phyloP scores from a whole-genome alignment of 2,888 invertebrate species.

The Lingula anatina region DNA sequence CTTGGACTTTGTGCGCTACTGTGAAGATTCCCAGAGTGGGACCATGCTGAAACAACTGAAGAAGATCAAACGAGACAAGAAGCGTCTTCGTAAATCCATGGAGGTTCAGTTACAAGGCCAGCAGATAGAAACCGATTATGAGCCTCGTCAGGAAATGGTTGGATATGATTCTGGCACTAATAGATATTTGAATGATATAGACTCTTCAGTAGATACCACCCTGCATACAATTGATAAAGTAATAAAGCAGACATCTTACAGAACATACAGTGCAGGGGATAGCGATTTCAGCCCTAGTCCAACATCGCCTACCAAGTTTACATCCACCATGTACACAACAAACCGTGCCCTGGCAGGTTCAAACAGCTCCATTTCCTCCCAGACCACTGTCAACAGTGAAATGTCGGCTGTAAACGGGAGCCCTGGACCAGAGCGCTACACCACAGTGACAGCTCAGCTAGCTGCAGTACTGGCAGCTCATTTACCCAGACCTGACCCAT shows the following conservation, averaged over 20 bases:
- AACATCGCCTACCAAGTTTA: not conserved
- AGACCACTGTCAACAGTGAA: slow-evolving; percentile 42
- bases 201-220: slow-evolving; percentile 39
- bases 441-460: slow-evolving; percentile 29
- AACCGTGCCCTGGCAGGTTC: slow-evolving; percentile 27
- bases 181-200: slow-evolving; percentile 39
- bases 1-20: slow-evolving; percentile 80
- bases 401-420: not conserved
- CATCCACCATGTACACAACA: not conserved
- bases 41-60: slow-evolving; percentile 43
- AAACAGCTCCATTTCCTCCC: slow-evolving; percentile 45
- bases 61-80: slow-evolving; percentile 62
- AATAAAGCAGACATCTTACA: too few species aligned
- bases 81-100: slow-evolving; percentile 75
- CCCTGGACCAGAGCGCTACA: not conserved
- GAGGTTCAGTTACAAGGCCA: slow-evolving; percentile 58
- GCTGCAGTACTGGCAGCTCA: slow-evolving; percentile 44
- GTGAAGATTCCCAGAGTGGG: slow-evolving; percentile 55
- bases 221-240: slow-evolving; percentile 31
- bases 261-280: not conserved
- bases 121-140: slow-evolving; percentile 20
- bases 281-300: not conserved
- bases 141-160: not conserved
- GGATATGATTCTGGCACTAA: slow-evolving; percentile 35
- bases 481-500: slow-evolving; percentile 14